These are phyloP conservation scores for Odobenus rosmarus DNA, from an alignment of 2,113 vertebrate genomes.

Conservation along the genomic window DNA sequence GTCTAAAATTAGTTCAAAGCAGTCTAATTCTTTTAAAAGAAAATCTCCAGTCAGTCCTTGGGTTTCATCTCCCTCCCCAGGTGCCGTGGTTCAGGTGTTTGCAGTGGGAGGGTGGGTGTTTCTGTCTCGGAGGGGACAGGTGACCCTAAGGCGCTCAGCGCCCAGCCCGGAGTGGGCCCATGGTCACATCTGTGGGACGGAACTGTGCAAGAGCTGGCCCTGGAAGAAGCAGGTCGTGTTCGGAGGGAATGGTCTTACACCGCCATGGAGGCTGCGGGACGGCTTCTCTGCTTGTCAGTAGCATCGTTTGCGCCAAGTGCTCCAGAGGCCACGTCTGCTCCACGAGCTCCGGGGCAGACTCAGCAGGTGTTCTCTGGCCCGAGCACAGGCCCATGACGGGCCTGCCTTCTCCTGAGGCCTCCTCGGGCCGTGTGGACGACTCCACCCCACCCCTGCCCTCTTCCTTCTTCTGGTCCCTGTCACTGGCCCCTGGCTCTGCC, in stretches of 20 bases:
- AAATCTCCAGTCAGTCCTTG: not conserved
- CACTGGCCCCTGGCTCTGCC: not conserved
- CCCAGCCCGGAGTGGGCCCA: too few species aligned
- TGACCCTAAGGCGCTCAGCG: not conserved
- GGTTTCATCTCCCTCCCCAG: not conserved
- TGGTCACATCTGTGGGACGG: not conserved
- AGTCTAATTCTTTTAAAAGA: conserved; percentile 19
- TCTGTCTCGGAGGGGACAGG: not conserved
- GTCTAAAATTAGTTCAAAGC: conserved; percentile 68
- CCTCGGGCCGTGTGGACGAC: not conserved
- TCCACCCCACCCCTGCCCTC: not conserved
- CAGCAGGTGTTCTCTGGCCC: not conserved
- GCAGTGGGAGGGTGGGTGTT: not conserved
- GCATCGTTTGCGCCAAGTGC: not conserved
- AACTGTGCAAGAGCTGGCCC: not conserved
- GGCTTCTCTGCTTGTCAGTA: not conserved
- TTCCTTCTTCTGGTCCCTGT: not conserved
- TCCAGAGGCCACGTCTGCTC: not conserved
- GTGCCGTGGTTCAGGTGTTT: not conserved
- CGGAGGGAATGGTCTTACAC: not conserved
- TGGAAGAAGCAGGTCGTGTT: rapidly evolving
- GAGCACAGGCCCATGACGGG: too few species aligned
- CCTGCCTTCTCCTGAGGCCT: not conserved
- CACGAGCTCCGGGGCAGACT: not conserved
- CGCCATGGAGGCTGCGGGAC: rapidly evolving